Conservation (phyloP, 2,113 vertebrate species). For the Baryphthengus martii region DNA sequence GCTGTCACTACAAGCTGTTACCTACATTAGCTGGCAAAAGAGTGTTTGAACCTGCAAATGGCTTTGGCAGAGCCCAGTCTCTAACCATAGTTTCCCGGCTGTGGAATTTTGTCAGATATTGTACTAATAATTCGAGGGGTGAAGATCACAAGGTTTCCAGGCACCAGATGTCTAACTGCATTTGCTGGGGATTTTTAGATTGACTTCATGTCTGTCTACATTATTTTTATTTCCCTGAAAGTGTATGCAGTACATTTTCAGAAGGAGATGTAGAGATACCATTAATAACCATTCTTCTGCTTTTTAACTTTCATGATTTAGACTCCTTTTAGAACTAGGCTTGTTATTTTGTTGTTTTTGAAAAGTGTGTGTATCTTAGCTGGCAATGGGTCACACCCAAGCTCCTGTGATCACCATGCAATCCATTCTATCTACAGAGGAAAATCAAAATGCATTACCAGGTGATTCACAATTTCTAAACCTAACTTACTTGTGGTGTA, state of each 20-base stretch:
- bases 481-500: background rate
- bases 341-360: background rate
- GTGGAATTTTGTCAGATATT: background rate
- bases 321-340: background rate
- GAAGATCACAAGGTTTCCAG: background rate
- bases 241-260: background rate
- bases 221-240: background rate
- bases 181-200: background rate
- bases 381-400: background rate
- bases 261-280: background rate
- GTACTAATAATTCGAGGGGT: background rate
- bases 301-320: background rate
- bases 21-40: conserved; percentile 16
- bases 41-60: background rate
- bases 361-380: background rate
- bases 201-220: background rate
- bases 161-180: background rate
- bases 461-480: background rate
- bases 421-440: background rate
- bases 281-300: background rate
- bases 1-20: conserved; percentile 32
- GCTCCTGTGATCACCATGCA: background rate
- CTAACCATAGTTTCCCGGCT: background rate
- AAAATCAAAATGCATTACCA: background rate
- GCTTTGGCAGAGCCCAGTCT: background rate